Evolutionary conservation across 2,888 invertebrate species (phyloP).

Genomic region (Mesochorus sp.): DNA sequence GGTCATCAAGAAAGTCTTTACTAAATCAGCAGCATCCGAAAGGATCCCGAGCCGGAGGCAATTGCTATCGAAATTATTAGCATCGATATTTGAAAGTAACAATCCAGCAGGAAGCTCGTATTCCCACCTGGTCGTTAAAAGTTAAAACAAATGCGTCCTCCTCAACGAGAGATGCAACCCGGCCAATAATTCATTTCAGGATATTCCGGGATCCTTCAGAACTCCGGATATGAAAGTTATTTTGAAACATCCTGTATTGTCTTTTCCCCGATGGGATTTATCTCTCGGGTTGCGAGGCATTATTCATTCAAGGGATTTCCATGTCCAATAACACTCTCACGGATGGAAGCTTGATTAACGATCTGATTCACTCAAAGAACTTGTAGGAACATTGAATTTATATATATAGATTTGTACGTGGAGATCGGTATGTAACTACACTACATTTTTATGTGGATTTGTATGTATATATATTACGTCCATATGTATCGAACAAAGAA

Average conservation of each 20-base stretch:
- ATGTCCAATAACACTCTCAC: constrained; percentile 59
- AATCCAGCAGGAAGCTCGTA: not conserved
- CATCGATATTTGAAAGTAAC: not conserved
- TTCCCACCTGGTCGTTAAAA: constrained; percentile 8
- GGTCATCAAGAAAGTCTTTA: too few relatives aligned
- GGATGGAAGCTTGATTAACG: constrained; percentile 58
- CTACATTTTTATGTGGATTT: not conserved
- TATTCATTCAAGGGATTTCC: constrained; percentile 59
- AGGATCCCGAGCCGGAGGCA: too few relatives aligned
- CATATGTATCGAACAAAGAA: not conserved
- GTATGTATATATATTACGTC: constrained; percentile 24
- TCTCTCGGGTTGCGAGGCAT: constrained; percentile 37
- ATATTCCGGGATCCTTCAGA: not conserved
- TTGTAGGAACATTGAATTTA: constrained; percentile 34
- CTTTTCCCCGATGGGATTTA: constrained; percentile 43
- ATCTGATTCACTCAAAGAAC: constrained; percentile 55
- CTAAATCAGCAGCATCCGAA: too few relatives aligned
- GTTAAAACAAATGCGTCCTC: not conserved
- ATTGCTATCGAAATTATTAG: not conserved
- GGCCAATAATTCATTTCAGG: constrained; percentile 24
- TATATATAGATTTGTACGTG: constrained; percentile 25
- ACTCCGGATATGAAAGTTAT: constrained; percentile 24
- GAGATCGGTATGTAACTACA: constrained; percentile 8
- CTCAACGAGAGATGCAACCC: not conserved
- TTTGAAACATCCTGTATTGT: constrained; percentile 39